phyloP scores from a whole-genome alignment of 2,797 vertebrate genomes.

The Vespertilio murinus region DNA sequence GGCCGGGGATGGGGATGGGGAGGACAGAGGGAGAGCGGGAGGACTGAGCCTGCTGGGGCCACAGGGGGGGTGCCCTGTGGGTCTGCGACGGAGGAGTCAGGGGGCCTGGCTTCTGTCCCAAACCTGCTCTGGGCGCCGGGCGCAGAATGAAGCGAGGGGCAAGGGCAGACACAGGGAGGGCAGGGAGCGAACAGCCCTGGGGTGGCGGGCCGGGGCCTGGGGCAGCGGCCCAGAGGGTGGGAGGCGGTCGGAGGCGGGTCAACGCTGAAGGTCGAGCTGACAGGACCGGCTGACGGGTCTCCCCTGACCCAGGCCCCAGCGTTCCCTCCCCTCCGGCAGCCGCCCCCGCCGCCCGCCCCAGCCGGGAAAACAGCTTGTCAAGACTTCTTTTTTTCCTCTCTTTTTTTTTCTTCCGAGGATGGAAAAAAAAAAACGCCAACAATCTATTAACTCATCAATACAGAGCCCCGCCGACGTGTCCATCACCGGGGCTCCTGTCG shows the following conservation, averaged over 20 bases:
- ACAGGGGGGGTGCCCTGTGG: rapidly evolving
- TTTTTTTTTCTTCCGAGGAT: not conserved
- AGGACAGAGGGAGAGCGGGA: rapidly evolving
- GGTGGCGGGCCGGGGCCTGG: rapidly evolving
- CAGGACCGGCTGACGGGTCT: not conserved
- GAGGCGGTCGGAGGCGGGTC: not conserved
- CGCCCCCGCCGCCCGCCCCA: not conserved
- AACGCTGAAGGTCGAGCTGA: constrained; percentile 33
- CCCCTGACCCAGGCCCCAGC: not conserved
- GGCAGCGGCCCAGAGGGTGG: rapidly evolving
- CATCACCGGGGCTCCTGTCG: constrained; percentile 51
- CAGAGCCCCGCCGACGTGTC: constrained; percentile 68
- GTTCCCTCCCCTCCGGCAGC: not conserved
- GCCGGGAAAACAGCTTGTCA: constrained; percentile 61
- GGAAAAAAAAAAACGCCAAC: constrained; percentile 35
- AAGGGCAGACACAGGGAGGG: too few species aligned
- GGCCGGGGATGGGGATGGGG: rapidly evolving
- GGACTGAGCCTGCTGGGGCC: too few species aligned
- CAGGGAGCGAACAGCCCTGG: not conserved
- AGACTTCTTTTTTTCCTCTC: not conserved
- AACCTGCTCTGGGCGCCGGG: not conserved
- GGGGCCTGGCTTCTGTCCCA: not conserved
- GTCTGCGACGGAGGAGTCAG: rapidly evolving
- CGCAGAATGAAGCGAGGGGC: not conserved
- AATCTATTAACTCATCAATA: constrained; percentile 76